Base-by-base conservation (phyloP, 1,140 invertebrate species). In the Neotoxoptera formosana region DNA sequence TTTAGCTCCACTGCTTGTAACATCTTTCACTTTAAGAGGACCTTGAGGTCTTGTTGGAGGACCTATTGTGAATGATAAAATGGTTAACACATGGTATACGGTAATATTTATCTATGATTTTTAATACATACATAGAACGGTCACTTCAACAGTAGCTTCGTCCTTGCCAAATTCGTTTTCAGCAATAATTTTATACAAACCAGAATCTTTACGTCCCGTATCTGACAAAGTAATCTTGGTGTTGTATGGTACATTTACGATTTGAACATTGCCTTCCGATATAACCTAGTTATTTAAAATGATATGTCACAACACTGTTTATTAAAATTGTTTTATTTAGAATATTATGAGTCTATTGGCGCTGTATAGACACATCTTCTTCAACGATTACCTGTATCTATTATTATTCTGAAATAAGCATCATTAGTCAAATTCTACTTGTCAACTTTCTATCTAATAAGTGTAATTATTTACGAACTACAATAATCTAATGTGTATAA, bases 161-260 rank as follows among this genome's bases (percentile, higher is more conserved):
- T 99, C 99, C 94, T 97, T 96, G 88, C 99, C 99, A 94, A 98
- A 98, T 94, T 98, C 96, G 96, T 99, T 99, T 21, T 97, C 97
- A 67, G 98, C 98, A 86, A 97, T 96, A 93, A 99, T 99, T 94
- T 98, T 98, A 96, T 99, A 99, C 0, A 98, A 95, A 81, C 98
- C 98, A 53, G 97, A 98, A 95, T 99, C 97, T 94, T 97, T 97
- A 84, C 98, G 96, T 0, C 97, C 95, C 0, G 98, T 96, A 94
- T 99, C 98, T 60, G 96, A 97, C 94, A 99, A 97, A 89, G 96
- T 98, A 84, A 99, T 96, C 95, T 99, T 99, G 0, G 98, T 98
- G 94, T 99, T 98, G 95, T 99, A 98, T 88, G 99, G 98, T 36
- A 98, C 96, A 95, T 99, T 98, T 53, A 97, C 96, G 91, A 98